Evolutionary conservation across 2,888 invertebrate genomes (phyloP), one percentile per base, ranked within the genome.

Genomic region (Parnassius mnemosyne): DNA sequence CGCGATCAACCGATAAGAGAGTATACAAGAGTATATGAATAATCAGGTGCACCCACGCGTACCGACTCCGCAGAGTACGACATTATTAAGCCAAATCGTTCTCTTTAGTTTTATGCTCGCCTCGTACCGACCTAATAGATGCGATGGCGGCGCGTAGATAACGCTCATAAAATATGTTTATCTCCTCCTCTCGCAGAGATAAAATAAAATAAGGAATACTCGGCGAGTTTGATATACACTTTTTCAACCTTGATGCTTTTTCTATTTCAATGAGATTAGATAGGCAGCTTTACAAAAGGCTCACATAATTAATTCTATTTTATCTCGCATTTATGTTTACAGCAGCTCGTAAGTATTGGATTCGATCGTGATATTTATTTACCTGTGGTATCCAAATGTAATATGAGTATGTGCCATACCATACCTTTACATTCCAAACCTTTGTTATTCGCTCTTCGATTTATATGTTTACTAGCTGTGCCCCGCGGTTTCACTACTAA

Each of bases 181-280:
- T 64, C 61, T 65, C 5, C 64, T 41, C 54, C n/a, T n/a, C n/a
- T 41, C 69, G 67, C 65, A 63, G 69, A 73, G 70, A 73, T 76
- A 72, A 71, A 71, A 70, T 67, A 73, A 77, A 73, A 76, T 71
- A 74, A 77, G 69, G 77, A 79, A 73, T 73, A 72, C 75, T 51
- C 69, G 71, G 71, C 68, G 67, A 71, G 66, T 76, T 74, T 75
- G 71, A 77, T 76, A 72, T 65, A 72, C 68, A 56, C 60, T 68
- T 70, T 64, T 70, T 64, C 58, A 72, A 72, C 76, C 76, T 77
- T 76, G 74, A 73, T 71, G 72, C 69, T 76, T 79, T 76, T 76
- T 79, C 74, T 76, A 78, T 79, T 79, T 75, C 71, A 75, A 78
- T 74, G 72, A 78, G 80, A 81, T 83, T 77, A 84, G 80, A 80